Evolutionary conservation across 2,797 vertebrate species (phyloP), one percentile per base, ranked within the genome.

Genomic region (Acomys russatus): DNA sequence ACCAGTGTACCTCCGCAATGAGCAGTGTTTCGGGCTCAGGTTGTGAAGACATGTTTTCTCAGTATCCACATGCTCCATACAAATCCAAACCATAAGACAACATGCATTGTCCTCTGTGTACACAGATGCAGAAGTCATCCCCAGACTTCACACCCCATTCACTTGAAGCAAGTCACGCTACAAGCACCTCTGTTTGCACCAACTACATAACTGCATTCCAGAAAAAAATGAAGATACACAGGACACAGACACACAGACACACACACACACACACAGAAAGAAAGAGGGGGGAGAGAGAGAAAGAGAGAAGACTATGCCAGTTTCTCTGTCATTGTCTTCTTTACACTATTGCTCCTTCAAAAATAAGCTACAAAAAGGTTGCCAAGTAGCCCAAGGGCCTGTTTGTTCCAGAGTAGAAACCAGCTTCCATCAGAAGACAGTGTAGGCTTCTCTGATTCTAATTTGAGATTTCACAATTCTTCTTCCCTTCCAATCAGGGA

Each of bases 381-480:
- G 59, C 35, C 33, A 12, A 54, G 15, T 20, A n/a, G 33, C 44
- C 4, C 8, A 2, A 1, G 0, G 5, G 38, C 30, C 6, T 94
- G 38, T 30, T 88, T 85, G 14, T 84, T 79, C 61, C 38, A n/a
- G 1, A 3, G 3, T 23, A 44, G 33, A 77, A 28, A 23, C 7
- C 44, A 30, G 15, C 3, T 3, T 2, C 30, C 30, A 20, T 35
- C 0, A 0, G 30, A 22, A 3, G 15, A 93, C 49, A 11, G 9
- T 2, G 0, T 59, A 70, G 10, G 6, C 9, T n/a, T 23, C 73
- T 17, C 61, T 30, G 20, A 23, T 51, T 51, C 25, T 12, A 1
- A 0, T 17, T 25, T 0, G 30, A 33, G 2, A n/a, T 1, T 2
- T 33, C 25, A 25, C 59, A 23, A 35, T 38, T 10, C n/a, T 70